Conservation (phyloP, 2,113 vertebrate species). For the Colius striatus region DNA sequence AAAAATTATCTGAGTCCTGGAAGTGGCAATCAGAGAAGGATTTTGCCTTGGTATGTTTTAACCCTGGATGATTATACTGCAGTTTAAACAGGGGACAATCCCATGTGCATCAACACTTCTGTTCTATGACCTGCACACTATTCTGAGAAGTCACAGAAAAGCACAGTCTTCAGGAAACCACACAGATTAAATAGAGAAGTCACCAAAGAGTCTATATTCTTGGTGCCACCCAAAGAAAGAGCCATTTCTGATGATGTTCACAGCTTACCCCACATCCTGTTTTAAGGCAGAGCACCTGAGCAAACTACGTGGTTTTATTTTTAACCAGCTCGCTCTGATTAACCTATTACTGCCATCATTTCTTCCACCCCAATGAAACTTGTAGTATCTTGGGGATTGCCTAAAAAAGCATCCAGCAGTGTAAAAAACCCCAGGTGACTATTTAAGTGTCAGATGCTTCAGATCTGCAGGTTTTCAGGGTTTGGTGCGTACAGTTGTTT, state of each 20-base stretch:
- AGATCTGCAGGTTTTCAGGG: background rate
- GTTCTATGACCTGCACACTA: background rate
- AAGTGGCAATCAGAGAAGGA: background rate
- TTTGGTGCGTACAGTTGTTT: background rate
- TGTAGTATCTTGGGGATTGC: background rate
- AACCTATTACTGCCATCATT: background rate
- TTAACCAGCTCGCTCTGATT: background rate
- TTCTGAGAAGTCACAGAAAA: conserved; percentile 36
- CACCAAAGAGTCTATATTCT: background rate
- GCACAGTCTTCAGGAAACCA: conserved; percentile 46
- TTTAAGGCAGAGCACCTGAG: background rate
- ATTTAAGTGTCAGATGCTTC: background rate
- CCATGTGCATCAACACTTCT: background rate
- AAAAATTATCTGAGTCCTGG: background rate
- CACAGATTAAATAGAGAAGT: conserved; percentile 25
- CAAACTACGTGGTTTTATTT: conserved; percentile 22
- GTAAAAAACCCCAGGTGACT: background rate
- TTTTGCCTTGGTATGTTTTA: background rate
- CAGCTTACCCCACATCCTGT: conserved; percentile 64
- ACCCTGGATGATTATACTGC: background rate
- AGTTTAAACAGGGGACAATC: background rate
- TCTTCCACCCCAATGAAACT: background rate
- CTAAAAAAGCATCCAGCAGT: background rate
- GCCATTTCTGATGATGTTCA: background rate
- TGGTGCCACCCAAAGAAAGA: background rate